Evolutionary conservation across 2,888 invertebrate genomes (phyloP), one percentile per base, ranked within the genome.

Genomic region (Yponomeuta sedellus): DNA sequence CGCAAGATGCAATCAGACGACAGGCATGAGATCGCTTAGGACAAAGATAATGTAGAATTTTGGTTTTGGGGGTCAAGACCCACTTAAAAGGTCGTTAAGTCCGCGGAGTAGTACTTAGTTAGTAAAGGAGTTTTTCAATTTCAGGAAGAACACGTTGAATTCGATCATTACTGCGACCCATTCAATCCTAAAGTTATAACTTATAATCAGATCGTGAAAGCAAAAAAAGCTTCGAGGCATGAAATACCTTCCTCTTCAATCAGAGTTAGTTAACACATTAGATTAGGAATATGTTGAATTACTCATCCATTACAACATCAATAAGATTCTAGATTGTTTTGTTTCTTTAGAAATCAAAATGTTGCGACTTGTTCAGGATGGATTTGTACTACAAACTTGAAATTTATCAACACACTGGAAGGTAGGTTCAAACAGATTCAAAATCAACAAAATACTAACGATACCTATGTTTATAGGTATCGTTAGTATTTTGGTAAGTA

Each of bases 361-460:
- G 97, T 82, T 96, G 97, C 0, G 93, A 94, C 10, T 80, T 92
- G 65, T 93, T 95, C 64, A 96, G 95, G 64, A 95, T 98, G 94
- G 96, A 98, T 66, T 85, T 99, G 69, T 98, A 94, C 82, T 88
- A 98, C 75, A 99, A 98, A 87, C 97, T 97, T 80, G 98, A 99
- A 82, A 98, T 96, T 80, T 92, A 97, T 34, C 98, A 98, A 84
- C 94, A 92, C 71, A 98, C 98, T 25, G 98, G 98, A 82, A 97
- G 97, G 96, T 97, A 88, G 72, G 12, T 19, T 34, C 8, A 1
- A 34, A 5, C 34, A 34, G 10, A 8, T 8, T 34, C 5, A 25
- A 25, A 25, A 25, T 25, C 5, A 25, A 25, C 25, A 25, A 34
- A 34, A 34, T 34, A 34, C 34, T 8, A 1, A 34, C 1, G 34